Base-by-base conservation (phyloP, 1,140 invertebrate species). In the Drosophila grimshawi region DNA sequence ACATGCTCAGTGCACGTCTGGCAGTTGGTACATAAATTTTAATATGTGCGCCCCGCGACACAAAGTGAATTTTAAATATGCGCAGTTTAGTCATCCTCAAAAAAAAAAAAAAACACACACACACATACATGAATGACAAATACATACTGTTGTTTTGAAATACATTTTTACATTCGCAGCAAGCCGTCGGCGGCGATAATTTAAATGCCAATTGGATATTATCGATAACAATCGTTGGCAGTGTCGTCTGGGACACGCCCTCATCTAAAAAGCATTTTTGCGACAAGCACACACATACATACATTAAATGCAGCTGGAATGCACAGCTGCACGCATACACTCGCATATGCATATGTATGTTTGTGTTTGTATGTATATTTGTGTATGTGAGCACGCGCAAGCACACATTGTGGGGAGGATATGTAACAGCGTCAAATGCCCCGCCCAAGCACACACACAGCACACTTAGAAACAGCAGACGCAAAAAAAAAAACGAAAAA, bases 1-100 rank as follows among this genome's bases (percentile, higher is more conserved):
- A 39, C 11, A 46, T 32, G 62, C 60, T 53, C 52, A 71, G 43
- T 65, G 67, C 68, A 73, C 62, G 65, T 68, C 71, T 63, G 70
- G 6, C 39, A 66, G 62, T 72, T 66, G 37, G 35, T 76, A 66
- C 49, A 72, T 66, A 72, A 65, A 71, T 61, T 72, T 55, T 11
- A 66, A 57, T 45, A 41, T 68, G 56, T 65, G 55, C 37, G 59
- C 39, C 29, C 30, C 30, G 75, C 52, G 80, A 82, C 80, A 64
- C 59, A 64, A 66, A 67, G 52, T 82, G 80, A 83, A 82, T 82
- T 71, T 82, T 83, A 82, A 82, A 69, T 64, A 81, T 60, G 55
- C 53, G 35, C 59, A 63, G 59, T 64, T 75, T 70, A 75, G 66
- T 75, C 72, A 75, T 75, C 67, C 55, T 43, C 48, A 30, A 27